Conservation (phyloP, 2,113 vertebrate species). For the Genyomyrus donnyi region DNA sequence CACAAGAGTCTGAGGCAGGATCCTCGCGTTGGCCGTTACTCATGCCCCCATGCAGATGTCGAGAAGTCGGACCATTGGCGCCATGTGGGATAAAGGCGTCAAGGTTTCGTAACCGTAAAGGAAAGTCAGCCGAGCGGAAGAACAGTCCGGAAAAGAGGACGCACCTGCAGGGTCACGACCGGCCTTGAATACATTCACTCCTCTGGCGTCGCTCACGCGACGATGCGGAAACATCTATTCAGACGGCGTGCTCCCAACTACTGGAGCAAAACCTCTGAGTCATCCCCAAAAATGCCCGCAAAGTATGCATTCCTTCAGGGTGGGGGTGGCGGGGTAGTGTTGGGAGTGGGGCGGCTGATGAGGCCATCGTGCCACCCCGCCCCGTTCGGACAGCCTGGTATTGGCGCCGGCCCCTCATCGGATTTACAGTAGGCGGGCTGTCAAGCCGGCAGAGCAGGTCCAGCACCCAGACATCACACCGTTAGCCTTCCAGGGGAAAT, state of each 20-base stretch:
- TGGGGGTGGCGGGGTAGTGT: background rate
- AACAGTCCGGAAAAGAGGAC: background rate
- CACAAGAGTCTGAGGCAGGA: background rate
- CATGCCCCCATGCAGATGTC: background rate
- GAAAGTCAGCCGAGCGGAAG: background rate
- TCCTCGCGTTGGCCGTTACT: background rate
- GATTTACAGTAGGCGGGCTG: background rate
- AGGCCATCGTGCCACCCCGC: background rate
- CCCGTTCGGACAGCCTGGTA: background rate
- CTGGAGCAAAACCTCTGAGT: background rate
- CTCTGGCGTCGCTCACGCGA: background rate
- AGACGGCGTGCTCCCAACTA: background rate
- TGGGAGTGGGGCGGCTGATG: background rate
- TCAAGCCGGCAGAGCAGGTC: background rate
- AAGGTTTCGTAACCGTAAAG: background rate
- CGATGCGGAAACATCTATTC: background rate
- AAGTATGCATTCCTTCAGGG: background rate
- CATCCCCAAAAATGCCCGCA: background rate
- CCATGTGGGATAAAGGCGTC: background rate
- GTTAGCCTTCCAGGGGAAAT: background rate
- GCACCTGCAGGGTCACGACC: background rate
- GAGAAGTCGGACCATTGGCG: background rate
- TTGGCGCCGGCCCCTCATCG: background rate
- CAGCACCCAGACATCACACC: background rate
- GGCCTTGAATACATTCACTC: background rate